These are phyloP conservation scores for Hydra vulgaris DNA, from an alignment of 30 jellyfish, hydroid and myxozoan species.

Conservation along the genomic window DNA sequence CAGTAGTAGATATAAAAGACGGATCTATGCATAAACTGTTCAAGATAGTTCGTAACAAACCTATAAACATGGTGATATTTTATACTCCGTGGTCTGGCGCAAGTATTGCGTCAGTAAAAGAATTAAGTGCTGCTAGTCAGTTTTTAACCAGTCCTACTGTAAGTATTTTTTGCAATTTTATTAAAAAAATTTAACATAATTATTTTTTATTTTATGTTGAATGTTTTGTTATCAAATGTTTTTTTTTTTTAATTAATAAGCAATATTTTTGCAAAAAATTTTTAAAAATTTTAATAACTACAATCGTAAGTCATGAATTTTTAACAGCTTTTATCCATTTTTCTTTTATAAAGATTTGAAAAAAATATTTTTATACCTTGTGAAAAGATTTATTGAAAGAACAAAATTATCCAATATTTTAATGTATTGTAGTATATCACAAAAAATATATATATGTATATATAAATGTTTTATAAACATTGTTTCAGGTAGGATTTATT, in stretches of 20 bases:
- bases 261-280: no score
- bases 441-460: background rate
- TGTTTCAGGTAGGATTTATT: constrained; percentile 41
- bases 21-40: constrained; percentile 59
- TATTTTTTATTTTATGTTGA: background rate
- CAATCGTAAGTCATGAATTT: no score
- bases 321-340: no score
- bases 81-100: constrained; percentile 94
- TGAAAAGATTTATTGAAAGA: no score
- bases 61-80: constrained; percentile 48
- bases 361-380: no score
- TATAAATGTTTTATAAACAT: no score
- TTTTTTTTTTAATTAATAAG: background rate
- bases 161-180: background rate
- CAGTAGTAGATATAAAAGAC: constrained; percentile 48
- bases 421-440: background rate
- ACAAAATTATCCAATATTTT: no score
- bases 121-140: constrained; percentile 38
- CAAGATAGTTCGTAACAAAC: constrained; percentile 6
- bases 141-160: constrained; percentile 28
- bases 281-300: no score
- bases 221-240: background rate
- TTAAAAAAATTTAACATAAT: no score
- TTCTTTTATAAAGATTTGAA: no score
- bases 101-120: constrained; percentile 56